A percentile compares a stretch with the other conserved stretches of the same genome.
Evolutionary conservation across 2,797 vertebrate genomes (phyloP).

Genomic region (Arnoldichthys spilopterus): DNA sequence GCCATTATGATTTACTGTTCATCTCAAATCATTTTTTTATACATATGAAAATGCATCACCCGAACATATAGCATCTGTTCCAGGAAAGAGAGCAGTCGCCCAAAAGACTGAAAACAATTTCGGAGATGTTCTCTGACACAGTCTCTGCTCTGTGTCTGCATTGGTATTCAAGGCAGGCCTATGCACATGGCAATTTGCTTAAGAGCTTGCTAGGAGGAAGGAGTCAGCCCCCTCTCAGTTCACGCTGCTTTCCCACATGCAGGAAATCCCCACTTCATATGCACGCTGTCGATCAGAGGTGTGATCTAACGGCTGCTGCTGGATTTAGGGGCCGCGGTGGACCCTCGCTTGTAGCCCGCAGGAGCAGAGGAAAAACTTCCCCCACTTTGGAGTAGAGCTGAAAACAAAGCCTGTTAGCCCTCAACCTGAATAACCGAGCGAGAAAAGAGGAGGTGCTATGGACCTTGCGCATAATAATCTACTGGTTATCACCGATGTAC

Average conservation of each 20-base stretch:
- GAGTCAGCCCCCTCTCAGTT: constrained; percentile 52
- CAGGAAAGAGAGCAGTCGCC: constrained; percentile 18
- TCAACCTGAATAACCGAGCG: constrained; percentile 39
- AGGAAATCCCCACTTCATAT: constrained; percentile 63
- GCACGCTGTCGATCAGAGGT: constrained; percentile 59
- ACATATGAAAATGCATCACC: not conserved
- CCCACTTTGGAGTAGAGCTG: constrained; percentile 27
- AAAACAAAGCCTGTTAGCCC: constrained; percentile 52
- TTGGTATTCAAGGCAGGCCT: constrained; percentile 57
- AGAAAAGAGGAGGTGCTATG: constrained; percentile 35
- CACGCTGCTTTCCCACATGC: constrained; percentile 58
- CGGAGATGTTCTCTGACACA: constrained; percentile 33
- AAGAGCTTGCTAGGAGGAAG: constrained; percentile 56
- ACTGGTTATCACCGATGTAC: constrained; percentile 23
- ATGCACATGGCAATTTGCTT: constrained; percentile 56
- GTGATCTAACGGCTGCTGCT: constrained; percentile 51
- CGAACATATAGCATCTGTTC: constrained; percentile 11
- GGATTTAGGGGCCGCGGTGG: constrained; percentile 45
- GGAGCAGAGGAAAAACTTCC: constrained; percentile 31
- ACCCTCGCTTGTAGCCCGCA: constrained; percentile 36
- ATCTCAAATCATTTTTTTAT: not conserved
- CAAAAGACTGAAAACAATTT: constrained; percentile 16
- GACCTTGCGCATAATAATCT: constrained; percentile 44
- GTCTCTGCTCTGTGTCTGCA: constrained; percentile 21
- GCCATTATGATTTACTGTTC: not conserved